Evolutionary conservation across 2,888 invertebrate genomes (phyloP).

Genomic region (Ariolimax columbianus): DNA sequence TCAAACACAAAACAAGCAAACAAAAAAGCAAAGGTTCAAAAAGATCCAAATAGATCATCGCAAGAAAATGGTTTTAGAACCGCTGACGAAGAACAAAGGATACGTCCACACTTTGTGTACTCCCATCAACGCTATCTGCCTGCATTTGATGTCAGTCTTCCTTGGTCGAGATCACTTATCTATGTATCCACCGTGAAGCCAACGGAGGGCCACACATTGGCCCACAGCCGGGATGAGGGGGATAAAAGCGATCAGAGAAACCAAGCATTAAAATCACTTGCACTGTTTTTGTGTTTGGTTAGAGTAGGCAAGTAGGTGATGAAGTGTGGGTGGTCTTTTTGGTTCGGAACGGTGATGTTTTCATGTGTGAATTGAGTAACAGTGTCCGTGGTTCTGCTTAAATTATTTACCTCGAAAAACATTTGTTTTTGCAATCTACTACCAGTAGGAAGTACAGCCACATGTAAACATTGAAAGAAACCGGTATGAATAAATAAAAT

Average conservation of each 20-base stretch:
- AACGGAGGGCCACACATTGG: neutral
- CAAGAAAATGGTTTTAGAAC: no score
- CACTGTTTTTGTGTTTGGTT: neutral
- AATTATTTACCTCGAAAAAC: no score
- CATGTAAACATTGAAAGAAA: no score
- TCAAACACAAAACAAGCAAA: no score
- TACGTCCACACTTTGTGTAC: neutral
- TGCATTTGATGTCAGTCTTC: neutral
- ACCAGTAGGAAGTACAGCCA: no score
- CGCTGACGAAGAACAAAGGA: conserved; percentile 26
- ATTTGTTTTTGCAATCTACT: no score
- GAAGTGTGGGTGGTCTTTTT: conserved; percentile 1
- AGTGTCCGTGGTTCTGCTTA: no score
- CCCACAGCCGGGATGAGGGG: neutral
- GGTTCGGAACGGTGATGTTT: neutral
- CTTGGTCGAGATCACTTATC: neutral
- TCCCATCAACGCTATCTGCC: neutral
- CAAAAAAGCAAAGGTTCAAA: no score
- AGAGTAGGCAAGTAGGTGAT: neutral
- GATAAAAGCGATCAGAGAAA: neutral
- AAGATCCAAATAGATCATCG: no score
- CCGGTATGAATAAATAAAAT: no score
- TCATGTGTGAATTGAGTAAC: neutral
- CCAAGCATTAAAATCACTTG: neutral
- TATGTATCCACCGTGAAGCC: conserved; percentile 19